These are phyloP conservation scores for Agrenia bidenticulata DNA, from an alignment of 2,888 invertebrate genomes.

Conservation along the genomic window DNA sequence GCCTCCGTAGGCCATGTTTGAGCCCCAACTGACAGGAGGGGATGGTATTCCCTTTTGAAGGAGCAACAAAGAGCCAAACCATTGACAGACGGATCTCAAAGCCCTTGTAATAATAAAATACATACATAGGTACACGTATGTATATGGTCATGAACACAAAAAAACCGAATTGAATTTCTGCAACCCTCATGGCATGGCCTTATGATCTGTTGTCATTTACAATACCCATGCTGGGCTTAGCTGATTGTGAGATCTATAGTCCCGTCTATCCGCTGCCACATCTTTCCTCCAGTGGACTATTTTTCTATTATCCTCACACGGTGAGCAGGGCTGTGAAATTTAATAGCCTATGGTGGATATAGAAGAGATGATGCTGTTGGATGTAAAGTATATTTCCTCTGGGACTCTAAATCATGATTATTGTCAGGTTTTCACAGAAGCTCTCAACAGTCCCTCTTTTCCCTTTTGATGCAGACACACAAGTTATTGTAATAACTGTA, in stretches of 20 bases:
- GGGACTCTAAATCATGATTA: constrained; percentile 4
- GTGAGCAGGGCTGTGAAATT: neutral
- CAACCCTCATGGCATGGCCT: constrained; percentile 7
- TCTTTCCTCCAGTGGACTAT: too few species aligned
- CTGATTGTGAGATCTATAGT: neutral
- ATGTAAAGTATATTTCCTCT: constrained; percentile 5
- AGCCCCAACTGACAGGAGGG: constrained; percentile 36
- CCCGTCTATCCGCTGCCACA: too few species aligned
- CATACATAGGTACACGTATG: neutral
- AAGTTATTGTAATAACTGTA: constrained; percentile 7
- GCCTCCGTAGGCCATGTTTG: constrained; percentile 35
- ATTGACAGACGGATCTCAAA: constrained; percentile 31
- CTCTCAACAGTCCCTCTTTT: neutral
- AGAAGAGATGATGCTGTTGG: neutral
- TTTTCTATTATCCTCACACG: too few species aligned
- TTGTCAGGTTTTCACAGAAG: constrained; percentile 2
- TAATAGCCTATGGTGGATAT: neutral
- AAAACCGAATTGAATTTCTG: constrained; percentile 5
- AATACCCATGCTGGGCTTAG: neutral
- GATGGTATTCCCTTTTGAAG: constrained; percentile 25
- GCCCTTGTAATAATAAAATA: neutral
- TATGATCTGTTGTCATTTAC: neutral
- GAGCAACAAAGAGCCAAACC: constrained; percentile 31
- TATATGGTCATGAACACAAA: neutral
- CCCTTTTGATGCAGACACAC: neutral